Evolutionary conservation across 2,888 invertebrate genomes (phyloP), one percentile per base, ranked within the genome.

Genomic region (Eupithecia tripunctaria): DNA sequence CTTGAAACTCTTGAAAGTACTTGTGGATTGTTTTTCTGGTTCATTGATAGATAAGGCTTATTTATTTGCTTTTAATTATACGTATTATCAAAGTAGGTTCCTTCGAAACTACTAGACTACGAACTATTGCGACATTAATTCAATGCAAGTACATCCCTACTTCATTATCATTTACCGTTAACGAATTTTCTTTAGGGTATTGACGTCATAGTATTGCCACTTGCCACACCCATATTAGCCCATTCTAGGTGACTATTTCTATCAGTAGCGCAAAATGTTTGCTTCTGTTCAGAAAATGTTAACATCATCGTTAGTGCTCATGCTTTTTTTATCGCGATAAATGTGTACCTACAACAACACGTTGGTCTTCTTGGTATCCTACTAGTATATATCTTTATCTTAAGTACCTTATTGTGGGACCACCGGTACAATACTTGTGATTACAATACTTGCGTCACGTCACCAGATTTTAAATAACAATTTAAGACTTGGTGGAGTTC

Each of bases 1-100:
- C 78, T 67, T 63, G 70, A 14, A 25, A 12, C 78, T 73, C 78
- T 67, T 63, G 70, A 14, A 25, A 12, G 21, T 70, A 72, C 29
- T 41, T 47, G 43, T 43, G 27, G 38, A 41, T 65, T 65, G 66
- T 56, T 74, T 71, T 66, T 72, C 68, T 68, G 72, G 62, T 43
- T 63, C 64, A 38, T 63, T 63, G 36, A 63, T 64, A 63, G 62
- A 63, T 63, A 63, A 4, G 56, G 12, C 62, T 36, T 25, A 41
- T 64, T 64, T 38, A 64, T 64, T 64, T 63, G 32, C 63, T 63
- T 63, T 60, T 60, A 60, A 29, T 60, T 63, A 63, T n/a, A 32
- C 0, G 5, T n/a, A 38, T 36, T 41, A 63, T 63, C 38, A 21
- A 29, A n/a, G 27, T 60, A 60, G 27, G 2, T 38, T 38, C 12